phyloP scores from a whole-genome alignment of 2,888 invertebrate genomes.

The Erebia epiphron region DNA sequence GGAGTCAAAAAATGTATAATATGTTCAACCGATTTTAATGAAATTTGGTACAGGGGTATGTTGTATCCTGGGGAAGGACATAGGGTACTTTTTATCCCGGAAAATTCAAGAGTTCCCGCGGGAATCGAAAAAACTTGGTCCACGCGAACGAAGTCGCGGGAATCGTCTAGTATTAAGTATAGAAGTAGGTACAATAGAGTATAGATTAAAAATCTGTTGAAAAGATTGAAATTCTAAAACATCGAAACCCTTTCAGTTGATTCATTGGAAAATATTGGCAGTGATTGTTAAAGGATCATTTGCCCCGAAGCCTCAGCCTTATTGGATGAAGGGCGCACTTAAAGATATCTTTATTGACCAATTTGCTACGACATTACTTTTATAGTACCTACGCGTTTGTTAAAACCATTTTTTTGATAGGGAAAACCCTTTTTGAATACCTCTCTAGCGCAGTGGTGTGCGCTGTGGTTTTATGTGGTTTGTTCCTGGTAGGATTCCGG shows the following conservation, averaged over 20 bases:
- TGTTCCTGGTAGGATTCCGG: too few species aligned
- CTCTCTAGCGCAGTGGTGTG: too few species aligned
- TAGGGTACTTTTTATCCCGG: too few species aligned
- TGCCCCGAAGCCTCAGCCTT: background rate
- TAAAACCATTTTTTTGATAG: constrained; percentile 15
- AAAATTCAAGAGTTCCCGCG: too few species aligned
- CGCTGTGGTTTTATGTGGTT: too few species aligned
- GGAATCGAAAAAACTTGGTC: too few species aligned
- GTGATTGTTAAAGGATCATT: constrained; percentile 7
- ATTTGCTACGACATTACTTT: constrained; percentile 40
- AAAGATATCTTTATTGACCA: constrained; percentile 35
- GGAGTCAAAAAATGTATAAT: too few species aligned
- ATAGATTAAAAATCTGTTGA: background rate
- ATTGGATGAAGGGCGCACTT: constrained; percentile 31
- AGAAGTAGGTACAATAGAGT: background rate
- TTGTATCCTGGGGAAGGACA: too few species aligned
- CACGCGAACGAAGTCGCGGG: too few species aligned
- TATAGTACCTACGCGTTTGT: constrained; percentile 24
- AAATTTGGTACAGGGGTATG: too few species aligned
- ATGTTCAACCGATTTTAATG: too few species aligned
- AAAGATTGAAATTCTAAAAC: background rate
- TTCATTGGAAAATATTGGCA: constrained; percentile 6
- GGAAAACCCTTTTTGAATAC: background rate
- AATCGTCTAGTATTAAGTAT: background rate
- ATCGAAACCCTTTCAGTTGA: background rate